Base-by-base conservation (phyloP, 2,113 vertebrate genomes). In the Silurus asotus region DNA sequence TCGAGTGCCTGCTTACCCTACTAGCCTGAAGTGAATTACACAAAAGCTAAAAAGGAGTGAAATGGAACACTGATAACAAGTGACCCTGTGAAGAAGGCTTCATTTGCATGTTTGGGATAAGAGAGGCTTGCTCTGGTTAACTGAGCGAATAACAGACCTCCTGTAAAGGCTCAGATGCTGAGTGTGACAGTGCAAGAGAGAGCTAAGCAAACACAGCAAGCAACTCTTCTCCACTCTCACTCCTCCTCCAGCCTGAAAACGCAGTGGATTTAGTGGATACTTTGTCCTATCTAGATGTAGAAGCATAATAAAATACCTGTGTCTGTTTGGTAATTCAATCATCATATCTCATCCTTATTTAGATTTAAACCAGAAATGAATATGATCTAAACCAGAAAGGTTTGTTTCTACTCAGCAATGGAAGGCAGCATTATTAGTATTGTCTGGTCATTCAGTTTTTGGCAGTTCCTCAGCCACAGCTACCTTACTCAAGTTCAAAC, bases 161-260 rank as follows among this genome's bases (percentile, higher is more conserved):
- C 91, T 89, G 88, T 91, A 88, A 91, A 69, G 84, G 51, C 87
- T 82, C 90, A 91, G 91, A 90, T 92, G 92, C 88, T 92, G 88
- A 83, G 90, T 89, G 86, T 87, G 88, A 90, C 86, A 88, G 86
- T 62, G 75, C 78, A 84, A 87, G 61, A 92, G 88, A 86, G 90
- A 88, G 8, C 86, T 80, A 72, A 70, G 79, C 67, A 75, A 81
- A 77, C 51, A 64, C 81, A 69, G 25, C 2, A 61, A 59, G 83
- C 84, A 75, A 85, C n/a, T 84, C 56, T 86, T 90, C 81, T 87
- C 79, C 87, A 86, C 79, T 83, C 89, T 92, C 88, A 84, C 70
- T 76, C 28, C 80, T 49, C 19, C 87, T 88, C 84, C 85, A 74
- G 61, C 25, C 58, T 49, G 82, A 78, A 49, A 77, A 53, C 56